Base-by-base conservation (phyloP, 2,888 invertebrate species). In the Stegophylla sp. region DNA sequence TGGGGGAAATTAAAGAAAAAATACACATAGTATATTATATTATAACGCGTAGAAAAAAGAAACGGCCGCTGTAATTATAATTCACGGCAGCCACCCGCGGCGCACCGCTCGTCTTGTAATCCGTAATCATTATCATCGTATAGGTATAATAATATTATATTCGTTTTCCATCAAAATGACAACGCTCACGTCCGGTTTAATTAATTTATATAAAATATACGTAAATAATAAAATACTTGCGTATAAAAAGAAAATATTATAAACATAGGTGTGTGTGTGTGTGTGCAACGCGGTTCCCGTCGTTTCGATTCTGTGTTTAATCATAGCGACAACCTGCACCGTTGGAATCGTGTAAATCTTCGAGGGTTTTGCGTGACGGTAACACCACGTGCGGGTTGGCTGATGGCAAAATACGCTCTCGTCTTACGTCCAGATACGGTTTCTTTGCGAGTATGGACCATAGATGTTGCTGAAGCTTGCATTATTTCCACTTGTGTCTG, bases 161-260 rank as follows among this genome's bases (percentile, higher is more conserved):
- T 28, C 17, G 26, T 61, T 61, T 61, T 26, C 28, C 61, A 15
- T 61, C 28, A 12, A 28, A 4, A 71, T 34, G 71, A 71, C 34
- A 53, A 71, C 51, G 51, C 9, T 13, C 56, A 26, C 56, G 56
- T 72, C 56, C 71, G 41, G 71, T 72, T 53, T 56, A 69, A 69
- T 69, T 69, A 56, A 72, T 56, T 72, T 23, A 59, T 26, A 23
- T 13, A 13, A 23, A 59, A 3, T 13, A 12, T 23, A 3, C 13
- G 56, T 59, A 20, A 56, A 56, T 20, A 48, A 56, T 56, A 56
- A 56, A n/a, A 20, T 9, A n/a, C n/a, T n/a, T 34, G 34, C 7
- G 7, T 34, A 34, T 34, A 34, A 34, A 5, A 34, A 3, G 34
- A 34, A 34, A 34, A 34, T 34, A 34, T 5, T 7, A 34, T 34